A percentile compares a stretch with the other conserved stretches of the same genome.
phyloP scores from a whole-genome alignment of 2,113 vertebrate species.

The Podocnemis expansa region DNA sequence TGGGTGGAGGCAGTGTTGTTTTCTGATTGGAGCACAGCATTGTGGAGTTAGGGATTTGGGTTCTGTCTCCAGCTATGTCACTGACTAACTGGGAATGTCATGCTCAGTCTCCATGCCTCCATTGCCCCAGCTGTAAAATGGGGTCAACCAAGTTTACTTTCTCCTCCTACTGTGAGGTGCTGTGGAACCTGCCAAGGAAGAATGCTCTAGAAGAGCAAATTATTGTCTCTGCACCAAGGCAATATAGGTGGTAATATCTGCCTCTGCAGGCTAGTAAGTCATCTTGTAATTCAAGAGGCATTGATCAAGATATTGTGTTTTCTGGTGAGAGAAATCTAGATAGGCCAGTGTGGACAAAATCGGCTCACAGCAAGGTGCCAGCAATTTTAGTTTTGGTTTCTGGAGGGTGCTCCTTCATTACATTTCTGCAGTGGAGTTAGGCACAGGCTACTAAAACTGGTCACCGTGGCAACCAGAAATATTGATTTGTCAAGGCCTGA shows the following conservation, averaged over 20 bases:
- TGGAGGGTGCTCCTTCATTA: no score
- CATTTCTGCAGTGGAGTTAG: no score
- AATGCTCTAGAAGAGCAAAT: neutral
- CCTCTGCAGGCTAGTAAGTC: neutral
- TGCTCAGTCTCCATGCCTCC: no score
- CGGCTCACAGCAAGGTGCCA: no score
- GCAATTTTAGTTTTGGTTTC: no score
- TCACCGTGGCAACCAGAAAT: no score
- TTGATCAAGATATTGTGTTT: neutral
- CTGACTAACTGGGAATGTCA: neutral
- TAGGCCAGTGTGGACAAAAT: no score
- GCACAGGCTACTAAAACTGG: no score
- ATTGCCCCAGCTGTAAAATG: neutral
- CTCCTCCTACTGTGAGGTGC: neutral
- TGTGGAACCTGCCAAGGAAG: neutral
- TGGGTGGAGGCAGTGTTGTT: neutral
- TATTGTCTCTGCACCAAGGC: neutral
- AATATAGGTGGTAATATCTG: neutral
- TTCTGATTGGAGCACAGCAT: neutral
- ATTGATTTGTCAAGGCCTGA: no score
- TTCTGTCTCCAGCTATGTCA: neutral
- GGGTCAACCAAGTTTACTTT: neutral
- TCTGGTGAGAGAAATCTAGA: neutral
- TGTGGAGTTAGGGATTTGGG: fast-evolving
- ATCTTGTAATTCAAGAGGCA: neutral